phyloP scores from a whole-genome alignment of 2,113 vertebrate species.

The Pseudorectes ferrugineus region DNA sequence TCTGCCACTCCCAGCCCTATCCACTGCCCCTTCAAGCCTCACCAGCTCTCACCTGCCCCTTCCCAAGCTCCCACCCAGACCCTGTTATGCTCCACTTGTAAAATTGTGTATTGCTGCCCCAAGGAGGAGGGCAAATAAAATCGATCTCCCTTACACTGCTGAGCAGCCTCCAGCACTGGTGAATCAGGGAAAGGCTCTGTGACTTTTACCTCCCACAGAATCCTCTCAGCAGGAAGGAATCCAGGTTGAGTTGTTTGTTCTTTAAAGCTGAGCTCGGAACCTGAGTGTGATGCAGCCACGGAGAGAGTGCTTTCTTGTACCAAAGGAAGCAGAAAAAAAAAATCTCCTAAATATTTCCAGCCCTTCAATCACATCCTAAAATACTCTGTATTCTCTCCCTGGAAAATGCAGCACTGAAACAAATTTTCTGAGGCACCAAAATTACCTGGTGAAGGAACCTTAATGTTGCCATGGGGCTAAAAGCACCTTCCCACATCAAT shows the following conservation, averaged over 20 bases:
- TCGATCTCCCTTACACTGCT: background rate
- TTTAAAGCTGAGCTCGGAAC: background rate
- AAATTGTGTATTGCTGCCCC: background rate
- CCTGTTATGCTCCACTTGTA: background rate
- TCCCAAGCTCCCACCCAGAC: background rate
- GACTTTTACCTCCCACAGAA: slow-evolving; percentile 22
- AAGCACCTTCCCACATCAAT: background rate
- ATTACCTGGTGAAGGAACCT: background rate
- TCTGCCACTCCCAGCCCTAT: background rate
- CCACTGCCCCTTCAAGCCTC: background rate
- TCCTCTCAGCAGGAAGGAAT: background rate
- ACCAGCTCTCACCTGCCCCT: background rate
- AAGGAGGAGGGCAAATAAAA: slow-evolving; percentile 26
- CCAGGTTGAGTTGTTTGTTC: background rate
- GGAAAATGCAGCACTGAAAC: background rate
- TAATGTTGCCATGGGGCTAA: background rate
- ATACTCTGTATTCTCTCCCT: background rate
- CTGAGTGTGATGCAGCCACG: background rate
- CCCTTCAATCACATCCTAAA: background rate
- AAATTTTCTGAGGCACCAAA: background rate
- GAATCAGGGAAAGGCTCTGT: background rate
- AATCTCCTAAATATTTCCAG: background rate
- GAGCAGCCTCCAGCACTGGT: slow-evolving; percentile 24
- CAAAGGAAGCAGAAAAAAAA: background rate
- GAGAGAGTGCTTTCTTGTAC: background rate